These are phyloP conservation scores for Chrysopilus asiliformis DNA, from an alignment of 2,888 invertebrate genomes.

Conservation along the genomic window DNA sequence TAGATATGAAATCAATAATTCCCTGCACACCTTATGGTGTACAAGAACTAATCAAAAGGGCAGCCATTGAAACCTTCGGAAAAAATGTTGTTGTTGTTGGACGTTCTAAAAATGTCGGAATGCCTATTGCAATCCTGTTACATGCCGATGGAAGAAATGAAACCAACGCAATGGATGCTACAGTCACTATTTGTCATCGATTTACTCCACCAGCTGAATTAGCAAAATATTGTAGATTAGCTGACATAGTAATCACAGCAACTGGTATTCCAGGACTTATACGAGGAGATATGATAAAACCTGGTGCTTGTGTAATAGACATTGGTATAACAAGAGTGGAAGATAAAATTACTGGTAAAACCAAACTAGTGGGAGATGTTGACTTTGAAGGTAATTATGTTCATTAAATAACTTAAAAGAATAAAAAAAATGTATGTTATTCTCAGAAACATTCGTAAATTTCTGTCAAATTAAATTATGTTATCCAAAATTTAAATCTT, in stretches of 20 bases:
- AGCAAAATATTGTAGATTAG: conserved; percentile 43
- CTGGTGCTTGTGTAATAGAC: conserved; percentile 78
- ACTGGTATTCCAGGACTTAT: conserved; percentile 60
- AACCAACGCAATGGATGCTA: conserved; percentile 66
- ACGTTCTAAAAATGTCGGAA: conserved; percentile 81
- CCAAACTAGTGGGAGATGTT: conserved; percentile 74
- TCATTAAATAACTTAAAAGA: too few relatives aligned
- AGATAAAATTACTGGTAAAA: conserved; percentile 48
- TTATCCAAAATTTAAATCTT: too few relatives aligned
- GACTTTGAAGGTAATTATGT: conserved; percentile 73
- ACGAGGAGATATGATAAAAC: conserved; percentile 73
- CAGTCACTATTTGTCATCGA: conserved; percentile 80
- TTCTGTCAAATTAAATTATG: too few relatives aligned
- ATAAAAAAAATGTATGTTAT: not conserved
- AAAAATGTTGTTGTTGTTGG: conserved; percentile 82
- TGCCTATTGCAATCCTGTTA: conserved; percentile 76
- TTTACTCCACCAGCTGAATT: conserved; percentile 70
- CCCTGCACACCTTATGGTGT: conserved; percentile 68
- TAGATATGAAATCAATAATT: conserved; percentile 58
- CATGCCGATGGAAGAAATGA: conserved; percentile 61
- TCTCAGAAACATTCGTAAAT: too few relatives aligned
- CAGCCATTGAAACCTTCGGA: conserved; percentile 64
- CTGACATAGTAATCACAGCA: conserved; percentile 35
- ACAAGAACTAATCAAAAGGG: conserved; percentile 35
- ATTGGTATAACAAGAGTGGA: conserved; percentile 69